phyloP scores from a whole-genome alignment of 2,888 invertebrate species.

The Peribatodes rhomboidaria region DNA sequence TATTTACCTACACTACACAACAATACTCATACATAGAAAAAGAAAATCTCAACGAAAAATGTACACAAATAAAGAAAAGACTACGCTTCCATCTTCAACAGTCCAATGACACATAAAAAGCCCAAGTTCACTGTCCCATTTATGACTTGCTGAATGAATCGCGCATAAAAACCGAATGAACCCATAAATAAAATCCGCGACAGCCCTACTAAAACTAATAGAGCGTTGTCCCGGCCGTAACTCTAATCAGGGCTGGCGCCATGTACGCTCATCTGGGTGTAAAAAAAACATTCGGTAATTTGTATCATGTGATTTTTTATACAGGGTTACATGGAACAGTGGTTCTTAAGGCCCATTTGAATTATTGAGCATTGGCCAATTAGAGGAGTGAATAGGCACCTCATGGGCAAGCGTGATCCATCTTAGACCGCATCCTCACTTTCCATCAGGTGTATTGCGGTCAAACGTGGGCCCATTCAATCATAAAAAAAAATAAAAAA shows the following conservation, averaged over 20 bases:
- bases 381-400: too few species aligned
- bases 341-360: too few species aligned
- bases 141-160: constrained; percentile 31
- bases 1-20: too few species aligned
- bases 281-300: constrained; percentile 10
- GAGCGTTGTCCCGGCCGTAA: constrained; percentile 63
- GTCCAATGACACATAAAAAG: constrained; percentile 5
- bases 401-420: too few species aligned
- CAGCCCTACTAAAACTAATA: constrained; percentile 64
- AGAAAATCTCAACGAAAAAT: not conserved
- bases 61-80: too few species aligned
- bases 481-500: too few species aligned
- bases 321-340: too few species aligned
- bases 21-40: not conserved
- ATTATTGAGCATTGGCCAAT: too few species aligned
- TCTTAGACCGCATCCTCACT: too few species aligned
- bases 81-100: not conserved
- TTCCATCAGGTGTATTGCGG: too few species aligned
- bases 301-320: constrained; percentile 15
- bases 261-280: constrained; percentile 24
- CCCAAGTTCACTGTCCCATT: constrained; percentile 29
- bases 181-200: constrained; percentile 38
- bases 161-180: constrained; percentile 5
- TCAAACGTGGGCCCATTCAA: too few species aligned
- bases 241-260: constrained; percentile 67